A percentile compares a stretch with the other conserved stretches of the same genome.
Evolutionary conservation across 2,888 invertebrate species (phyloP).

Genomic region (Molanna angustata): DNA sequence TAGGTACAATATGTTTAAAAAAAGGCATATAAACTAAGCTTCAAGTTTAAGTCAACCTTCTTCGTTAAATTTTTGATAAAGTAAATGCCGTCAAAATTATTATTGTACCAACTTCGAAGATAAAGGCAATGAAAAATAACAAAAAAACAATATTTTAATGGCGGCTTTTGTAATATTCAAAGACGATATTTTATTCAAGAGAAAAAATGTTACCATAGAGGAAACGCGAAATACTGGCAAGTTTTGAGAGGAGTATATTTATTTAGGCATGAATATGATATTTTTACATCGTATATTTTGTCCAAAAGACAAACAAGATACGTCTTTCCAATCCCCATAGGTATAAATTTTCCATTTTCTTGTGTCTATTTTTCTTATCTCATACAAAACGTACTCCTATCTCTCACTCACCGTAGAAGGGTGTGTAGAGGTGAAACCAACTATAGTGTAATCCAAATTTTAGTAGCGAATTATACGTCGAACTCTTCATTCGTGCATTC

Average conservation of each 20-base stretch:
- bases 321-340: slow-evolving; percentile 32
- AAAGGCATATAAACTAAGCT: too few species aligned
- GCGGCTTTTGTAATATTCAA: slow-evolving; percentile 15
- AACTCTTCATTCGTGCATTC: too few species aligned
- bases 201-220: slow-evolving; percentile 10
- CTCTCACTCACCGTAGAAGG: slow-evolving; percentile 27
- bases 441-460: slow-evolving; percentile 15
- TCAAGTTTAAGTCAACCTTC: too few species aligned
- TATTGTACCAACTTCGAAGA: too few species aligned
- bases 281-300: slow-evolving; percentile 32
- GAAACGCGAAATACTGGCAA: slow-evolving; percentile 19
- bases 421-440: slow-evolving; percentile 22
- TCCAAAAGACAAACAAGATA: slow-evolving; percentile 33
- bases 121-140: slow-evolving; percentile 1
- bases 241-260: slow-evolving; percentile 24
- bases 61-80: too few species aligned
- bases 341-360: slow-evolving; percentile 33
- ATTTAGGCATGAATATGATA: slow-evolving; percentile 33
- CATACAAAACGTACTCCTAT: slow-evolving; percentile 30
- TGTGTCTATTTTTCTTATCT: slow-evolving; percentile 32
- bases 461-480: too few species aligned
- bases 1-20: too few species aligned
- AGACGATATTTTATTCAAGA: slow-evolving; percentile 16
- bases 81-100: too few species aligned
- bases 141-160: slow-evolving; percentile 17